phyloP scores from a whole-genome alignment of 2,113 vertebrate genomes.

The Furnarius figulus region DNA sequence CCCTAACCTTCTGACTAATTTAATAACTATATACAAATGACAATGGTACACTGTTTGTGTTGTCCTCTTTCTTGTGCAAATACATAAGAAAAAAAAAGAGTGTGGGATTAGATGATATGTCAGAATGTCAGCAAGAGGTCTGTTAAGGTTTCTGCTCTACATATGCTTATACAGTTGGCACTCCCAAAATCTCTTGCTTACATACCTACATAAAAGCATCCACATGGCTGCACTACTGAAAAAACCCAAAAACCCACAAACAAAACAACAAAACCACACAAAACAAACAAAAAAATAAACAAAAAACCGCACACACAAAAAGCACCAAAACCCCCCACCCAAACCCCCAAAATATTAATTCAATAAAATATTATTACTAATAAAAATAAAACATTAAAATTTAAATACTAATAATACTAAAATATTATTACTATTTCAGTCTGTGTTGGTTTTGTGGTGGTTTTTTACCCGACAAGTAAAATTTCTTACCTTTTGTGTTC shows the following conservation, averaged over 20 bases:
- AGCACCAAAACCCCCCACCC: no score
- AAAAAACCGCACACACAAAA: no score
- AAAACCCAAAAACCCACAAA: no score
- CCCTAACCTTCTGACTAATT: neutral
- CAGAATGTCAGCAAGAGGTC: neutral
- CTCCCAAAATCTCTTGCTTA: neutral
- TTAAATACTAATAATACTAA: no score
- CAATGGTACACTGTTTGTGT: neutral
- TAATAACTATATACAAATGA: neutral
- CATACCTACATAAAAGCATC: neutral
- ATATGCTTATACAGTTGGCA: neutral
- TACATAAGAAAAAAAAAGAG: neutral
- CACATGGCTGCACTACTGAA: no score
- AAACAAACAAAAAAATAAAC: no score
- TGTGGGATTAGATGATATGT: neutral
- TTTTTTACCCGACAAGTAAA: neutral
- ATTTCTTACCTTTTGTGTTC: neutral
- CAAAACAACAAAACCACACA: no score
- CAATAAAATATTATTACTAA: no score
- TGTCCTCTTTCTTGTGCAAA: neutral
- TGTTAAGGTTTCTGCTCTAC: neutral
- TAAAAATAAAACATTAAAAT: no score
- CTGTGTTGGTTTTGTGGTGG: neutral
- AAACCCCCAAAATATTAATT: no score
- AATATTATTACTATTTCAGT: neutral